Percentiles rank a stretch among this genome's conserved stretches.
These are phyloP conservation scores for Neodiprion pinetum DNA, from an alignment of 1,140 invertebrate genomes.

Conservation along the genomic window DNA sequence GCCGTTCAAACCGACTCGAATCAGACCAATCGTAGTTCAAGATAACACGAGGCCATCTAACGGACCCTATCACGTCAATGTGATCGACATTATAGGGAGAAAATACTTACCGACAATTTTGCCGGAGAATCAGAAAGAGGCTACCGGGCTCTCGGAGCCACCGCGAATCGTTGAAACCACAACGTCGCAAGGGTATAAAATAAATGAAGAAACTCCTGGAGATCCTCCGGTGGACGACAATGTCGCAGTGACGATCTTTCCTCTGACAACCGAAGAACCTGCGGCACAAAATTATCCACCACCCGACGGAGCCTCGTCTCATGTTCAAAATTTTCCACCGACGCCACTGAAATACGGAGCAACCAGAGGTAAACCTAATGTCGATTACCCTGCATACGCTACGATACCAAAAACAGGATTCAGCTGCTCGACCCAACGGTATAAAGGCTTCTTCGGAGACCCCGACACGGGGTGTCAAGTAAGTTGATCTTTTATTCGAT, in stretches of 20 bases:
- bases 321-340: constrained; percentile 30
- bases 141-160: not conserved
- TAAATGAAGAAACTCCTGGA: constrained; percentile 39
- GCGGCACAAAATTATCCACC: constrained; percentile 28
- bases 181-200: constrained; percentile 41
- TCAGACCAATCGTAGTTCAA: not conserved
- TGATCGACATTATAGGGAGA: not conserved
- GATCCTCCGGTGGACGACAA: constrained; percentile 39
- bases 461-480: constrained; percentile 86
- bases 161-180: not conserved
- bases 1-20: not conserved
- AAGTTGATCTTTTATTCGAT: constrained; percentile 29
- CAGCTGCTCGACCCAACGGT: constrained; percentile 82
- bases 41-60: not conserved
- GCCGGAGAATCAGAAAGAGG: not conserved
- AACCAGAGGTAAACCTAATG: constrained; percentile 77
- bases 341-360: constrained; percentile 62
- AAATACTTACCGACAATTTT: not conserved
- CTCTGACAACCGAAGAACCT: constrained; percentile 33
- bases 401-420: constrained; percentile 81
- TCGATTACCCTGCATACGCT: constrained; percentile 83
- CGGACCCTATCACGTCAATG: not conserved
- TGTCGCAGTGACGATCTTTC: constrained; percentile 27
- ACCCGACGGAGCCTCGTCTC: constrained; percentile 27
- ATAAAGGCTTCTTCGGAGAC: constrained; percentile 91